Evolutionary conservation across 2,113 vertebrate genomes (phyloP), one percentile per base, ranked within the genome.

Genomic region (Meleagris gallopavo): DNA sequence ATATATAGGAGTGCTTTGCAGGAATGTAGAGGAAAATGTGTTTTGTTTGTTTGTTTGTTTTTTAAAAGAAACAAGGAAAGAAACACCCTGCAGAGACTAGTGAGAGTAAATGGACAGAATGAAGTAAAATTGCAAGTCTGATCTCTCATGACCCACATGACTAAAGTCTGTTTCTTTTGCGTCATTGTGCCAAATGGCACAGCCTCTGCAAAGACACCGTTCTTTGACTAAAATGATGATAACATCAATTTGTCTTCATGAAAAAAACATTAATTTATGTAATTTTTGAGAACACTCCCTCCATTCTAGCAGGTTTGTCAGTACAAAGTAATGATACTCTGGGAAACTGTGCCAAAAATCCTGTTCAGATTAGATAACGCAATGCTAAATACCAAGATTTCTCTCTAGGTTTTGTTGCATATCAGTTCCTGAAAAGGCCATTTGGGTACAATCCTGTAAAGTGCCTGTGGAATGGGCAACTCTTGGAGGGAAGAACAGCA

Each of bases 401-500:
- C 76, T 80, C 5, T 2, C 50, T 43, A 62, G 92, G 75, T 60
- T 93, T 80, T 82, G 58, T 20, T 77, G 67, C 20, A 1, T 67
- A 83, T 70, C 65, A 67, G 29, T 13, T 71, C 89, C 72, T 88
- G 72, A 90, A 88, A 94, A 88, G 65, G 93, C 85, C 55, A 57
- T 85, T 95, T 64, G 87, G 72, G 75, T 57, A 62, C 94, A 95
- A 91, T 94, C 86, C 75, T 88, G 38, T 91, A 89, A 95, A 91
- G 82, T 65, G 94, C 93, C 93, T 89, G 90, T 74, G 79, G 83
- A 96, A 96, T 93, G 86, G 93, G 86, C 83, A 95, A 66, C 74
- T 96, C 94, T 74, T 69, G 43, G 25, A 89, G 61, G 61, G 67
- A 92, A 86, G 76, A 75, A 61, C 65, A 90, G 73, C 30, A 70